These are phyloP conservation scores for Wiebesia pumilae DNA, from an alignment of 1,140 invertebrate species.

Conservation along the genomic window DNA sequence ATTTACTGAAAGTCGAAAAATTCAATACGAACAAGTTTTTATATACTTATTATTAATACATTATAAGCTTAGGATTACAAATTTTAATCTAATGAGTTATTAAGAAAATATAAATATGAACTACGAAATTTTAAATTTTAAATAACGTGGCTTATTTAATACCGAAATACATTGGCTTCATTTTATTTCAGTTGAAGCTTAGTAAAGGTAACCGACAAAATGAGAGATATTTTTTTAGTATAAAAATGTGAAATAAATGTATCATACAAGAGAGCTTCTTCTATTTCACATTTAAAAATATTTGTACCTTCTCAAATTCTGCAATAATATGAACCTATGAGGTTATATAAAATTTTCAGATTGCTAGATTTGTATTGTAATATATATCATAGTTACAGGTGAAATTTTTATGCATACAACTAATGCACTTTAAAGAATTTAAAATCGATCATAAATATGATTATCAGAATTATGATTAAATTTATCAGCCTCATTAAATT, in stretches of 20 bases:
- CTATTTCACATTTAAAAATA: neutral
- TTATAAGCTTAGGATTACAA: too few relatives aligned
- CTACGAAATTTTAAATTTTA: too few relatives aligned
- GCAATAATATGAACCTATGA: neutral
- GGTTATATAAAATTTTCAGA: conserved; percentile 33
- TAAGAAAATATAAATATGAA: too few relatives aligned
- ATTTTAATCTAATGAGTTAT: too few relatives aligned
- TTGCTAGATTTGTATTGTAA: conserved; percentile 28
- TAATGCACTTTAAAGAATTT: neutral
- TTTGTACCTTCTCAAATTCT: neutral
- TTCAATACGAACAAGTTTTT: too few relatives aligned
- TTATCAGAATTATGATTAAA: too few relatives aligned
- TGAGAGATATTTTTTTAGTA: neutral
- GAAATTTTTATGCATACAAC: neutral
- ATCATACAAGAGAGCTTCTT: neutral
- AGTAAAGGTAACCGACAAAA: neutral
- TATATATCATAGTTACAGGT: neutral
- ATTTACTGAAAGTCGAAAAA: too few relatives aligned
- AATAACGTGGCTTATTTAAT: too few relatives aligned
- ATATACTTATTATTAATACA: too few relatives aligned
- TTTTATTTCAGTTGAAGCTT: too few relatives aligned
- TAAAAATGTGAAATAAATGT: neutral
- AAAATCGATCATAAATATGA: neutral
- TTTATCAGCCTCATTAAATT: too few relatives aligned
- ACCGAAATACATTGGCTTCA: too few relatives aligned